Percentiles rank a stretch among this genome's conserved stretches.
These are phyloP conservation scores for Dione vanillae DNA, from an alignment of 2,888 invertebrate genomes.

Conservation along the genomic window DNA sequence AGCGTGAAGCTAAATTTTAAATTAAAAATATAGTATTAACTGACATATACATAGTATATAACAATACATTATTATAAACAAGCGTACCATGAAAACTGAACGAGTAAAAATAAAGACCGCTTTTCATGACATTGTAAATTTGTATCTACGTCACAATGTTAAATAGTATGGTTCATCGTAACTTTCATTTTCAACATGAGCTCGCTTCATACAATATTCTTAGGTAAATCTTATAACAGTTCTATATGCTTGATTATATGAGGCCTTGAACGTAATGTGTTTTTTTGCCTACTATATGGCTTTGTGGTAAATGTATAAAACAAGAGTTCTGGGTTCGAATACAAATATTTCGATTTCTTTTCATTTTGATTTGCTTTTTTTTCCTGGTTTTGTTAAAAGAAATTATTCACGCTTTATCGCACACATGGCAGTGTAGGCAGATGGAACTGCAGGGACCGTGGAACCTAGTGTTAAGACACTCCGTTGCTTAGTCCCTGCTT, in stretches of 20 bases:
- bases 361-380: too few relatives aligned
- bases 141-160: slow-evolving; percentile 22
- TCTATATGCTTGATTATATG: neutral
- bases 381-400: too few relatives aligned
- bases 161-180: neutral
- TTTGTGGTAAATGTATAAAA: neutral
- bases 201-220: neutral
- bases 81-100: slow-evolving; percentile 33
- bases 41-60: too few relatives aligned
- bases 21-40: too few relatives aligned
- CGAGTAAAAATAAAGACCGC: slow-evolving; percentile 16
- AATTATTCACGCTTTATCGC: too few relatives aligned
- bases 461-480: too few relatives aligned
- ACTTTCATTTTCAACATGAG: neutral
- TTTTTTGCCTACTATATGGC: neutral
- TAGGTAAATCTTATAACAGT: neutral
- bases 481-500: too few relatives aligned
- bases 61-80: neutral
- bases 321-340: neutral
- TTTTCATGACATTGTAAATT: slow-evolving; percentile 41
- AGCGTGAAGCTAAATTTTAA: too few relatives aligned
- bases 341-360: too few relatives aligned
- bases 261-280: neutral
- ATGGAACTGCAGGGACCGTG: too few relatives aligned
- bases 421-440: too few relatives aligned